Base-by-base conservation (phyloP, 2,888 invertebrate species). In the Cecidostiba fungosa region DNA sequence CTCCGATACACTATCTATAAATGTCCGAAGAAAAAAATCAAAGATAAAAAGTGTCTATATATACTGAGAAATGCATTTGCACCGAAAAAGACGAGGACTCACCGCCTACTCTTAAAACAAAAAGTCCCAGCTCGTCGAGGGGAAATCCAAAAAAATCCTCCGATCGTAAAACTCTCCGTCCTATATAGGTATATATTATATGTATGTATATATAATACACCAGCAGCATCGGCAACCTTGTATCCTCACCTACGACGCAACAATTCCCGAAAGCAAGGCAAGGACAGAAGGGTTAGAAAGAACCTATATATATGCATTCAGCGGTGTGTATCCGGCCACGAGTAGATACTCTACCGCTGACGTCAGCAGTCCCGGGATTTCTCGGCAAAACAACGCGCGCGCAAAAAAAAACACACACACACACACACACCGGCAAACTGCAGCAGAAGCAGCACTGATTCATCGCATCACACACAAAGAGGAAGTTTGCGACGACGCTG, bases 251-350 rank as follows among this genome's bases (percentile, higher is more conserved):
- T 47, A 23, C 50, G 29, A 50, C 29, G 16, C 26, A 23, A 12
- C 39, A 16, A 62, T 83, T 83, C 83, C 43, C 77, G 70, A 83
- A 83, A 83, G 70, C 26, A 23, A 39, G 54, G 84, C 84, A 84
- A 84, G 84, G 77, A 43, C 78, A 26, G 39, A 14, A 4, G 47
- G 19, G 47, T 66, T n/a, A 62, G 69, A 54, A 50, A 16, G 50
- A 43, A 59, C 69, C 76, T 47, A 69, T 74, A 74, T 62, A 54
- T 43, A 59, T 59, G 54, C 54, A 59, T 23, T n/a, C 8, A 4
- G 10, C 8, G 50, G 39, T 10, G 43, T 72, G 39, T 26, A 62
- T 82, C 74, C 82, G 73, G 66, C 50, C 59, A 43, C 39, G 70
- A 74, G 59, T 66, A 69, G 62, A 79, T 80, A 36, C 73, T 76